phyloP scores from a whole-genome alignment of 2,113 vertebrate genomes.

The Morone saxatilis region DNA sequence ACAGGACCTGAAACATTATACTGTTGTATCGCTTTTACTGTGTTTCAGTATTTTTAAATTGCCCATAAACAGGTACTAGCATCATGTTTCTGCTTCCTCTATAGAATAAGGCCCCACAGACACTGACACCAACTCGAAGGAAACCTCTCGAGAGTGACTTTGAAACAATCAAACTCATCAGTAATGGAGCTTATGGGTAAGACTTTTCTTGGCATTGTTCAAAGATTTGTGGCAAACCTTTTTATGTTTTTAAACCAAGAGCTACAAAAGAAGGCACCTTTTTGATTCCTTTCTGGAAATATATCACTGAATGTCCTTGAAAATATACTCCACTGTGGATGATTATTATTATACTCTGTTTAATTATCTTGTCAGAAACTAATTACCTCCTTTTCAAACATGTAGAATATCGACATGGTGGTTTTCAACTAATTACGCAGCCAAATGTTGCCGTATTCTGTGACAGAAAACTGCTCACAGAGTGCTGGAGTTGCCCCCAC shows the following conservation, averaged over 20 bases:
- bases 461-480: not conserved
- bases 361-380: not conserved
- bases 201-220: slow-evolving; percentile 35
- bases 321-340: not conserved
- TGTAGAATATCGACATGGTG: not conserved
- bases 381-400: not conserved
- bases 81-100: slow-evolving; percentile 20
- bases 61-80: not conserved
- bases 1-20: not conserved
- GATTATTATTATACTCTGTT: no score
- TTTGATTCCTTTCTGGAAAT: not conserved
- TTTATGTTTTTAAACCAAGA: not conserved
- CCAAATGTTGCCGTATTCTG: not conserved
- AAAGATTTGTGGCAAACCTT: not conserved
- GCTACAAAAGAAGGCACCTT: not conserved
- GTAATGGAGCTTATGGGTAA: slow-evolving; percentile 98
- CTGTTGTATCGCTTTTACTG: not conserved
- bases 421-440: not conserved
- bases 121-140: slow-evolving; percentile 83
- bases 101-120: slow-evolving; percentile 84
- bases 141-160: slow-evolving; percentile 96
- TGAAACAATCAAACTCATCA: slow-evolving; percentile 97
- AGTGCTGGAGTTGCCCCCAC: not conserved
- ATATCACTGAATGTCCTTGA: not conserved
- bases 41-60: not conserved